Conservation (phyloP, 2,888 invertebrate genomes). For the Loripinus fragilis region DNA sequence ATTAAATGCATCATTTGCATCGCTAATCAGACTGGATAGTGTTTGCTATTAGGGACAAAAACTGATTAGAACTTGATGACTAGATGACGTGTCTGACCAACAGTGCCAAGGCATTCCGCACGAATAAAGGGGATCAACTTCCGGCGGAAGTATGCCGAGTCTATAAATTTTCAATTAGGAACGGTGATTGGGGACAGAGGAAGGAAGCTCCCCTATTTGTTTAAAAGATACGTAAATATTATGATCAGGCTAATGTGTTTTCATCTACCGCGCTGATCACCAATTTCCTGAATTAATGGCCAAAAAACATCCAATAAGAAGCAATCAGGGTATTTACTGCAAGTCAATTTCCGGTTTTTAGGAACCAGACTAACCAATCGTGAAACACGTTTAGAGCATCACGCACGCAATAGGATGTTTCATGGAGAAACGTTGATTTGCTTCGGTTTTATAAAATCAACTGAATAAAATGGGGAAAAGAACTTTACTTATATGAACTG, state of each 20-base stretch:
- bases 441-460: not conserved
- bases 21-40: constrained; percentile 15
- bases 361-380: constrained; percentile 29
- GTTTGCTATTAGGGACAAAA: constrained; percentile 25
- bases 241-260: constrained; percentile 57
- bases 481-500: too few species aligned
- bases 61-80: constrained; percentile 61
- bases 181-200: constrained; percentile 59
- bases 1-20: constrained; percentile 13
- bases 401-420: constrained; percentile 21
- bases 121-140: constrained; percentile 60
- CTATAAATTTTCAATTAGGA: constrained; percentile 60
- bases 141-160: constrained; percentile 49
- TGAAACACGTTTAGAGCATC: constrained; percentile 19
- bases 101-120: constrained; percentile 52
- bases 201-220: constrained; percentile 41
- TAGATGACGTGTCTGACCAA: constrained; percentile 59
- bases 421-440: not conserved
- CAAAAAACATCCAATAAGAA: constrained; percentile 62
- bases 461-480: too few species aligned
- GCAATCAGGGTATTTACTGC: constrained; percentile 62
- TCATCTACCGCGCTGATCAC: constrained; percentile 50
- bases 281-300: constrained; percentile 64
- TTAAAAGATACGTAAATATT: constrained; percentile 53
- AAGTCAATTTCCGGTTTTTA: constrained; percentile 56